Percentiles rank a stretch among this genome's conserved stretches.
phyloP scores from a whole-genome alignment of 2,888 invertebrate genomes.

The Xestia ashworthii region DNA sequence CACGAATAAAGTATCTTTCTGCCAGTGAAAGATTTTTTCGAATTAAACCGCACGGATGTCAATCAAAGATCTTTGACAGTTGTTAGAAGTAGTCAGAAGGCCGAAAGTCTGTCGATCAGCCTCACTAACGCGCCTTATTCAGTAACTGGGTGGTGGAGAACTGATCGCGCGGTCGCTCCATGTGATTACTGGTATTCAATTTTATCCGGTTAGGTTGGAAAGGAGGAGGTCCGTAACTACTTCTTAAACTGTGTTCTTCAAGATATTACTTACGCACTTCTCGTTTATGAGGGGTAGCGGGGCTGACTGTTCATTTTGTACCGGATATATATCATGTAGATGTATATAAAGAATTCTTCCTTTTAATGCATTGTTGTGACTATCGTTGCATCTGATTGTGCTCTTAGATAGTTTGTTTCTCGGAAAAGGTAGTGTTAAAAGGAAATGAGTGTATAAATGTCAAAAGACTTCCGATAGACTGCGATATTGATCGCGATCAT shows the following conservation, averaged over 20 bases:
- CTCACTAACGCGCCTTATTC: not conserved
- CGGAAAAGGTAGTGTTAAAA: slow-evolving; percentile 20
- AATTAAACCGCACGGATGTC: not conserved
- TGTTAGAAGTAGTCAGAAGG: not conserved
- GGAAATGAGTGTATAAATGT: slow-evolving; percentile 10
- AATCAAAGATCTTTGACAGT: not conserved
- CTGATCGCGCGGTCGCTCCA: not conserved
- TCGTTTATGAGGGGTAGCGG: not conserved
- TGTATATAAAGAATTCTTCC: no score
- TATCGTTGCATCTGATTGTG: not conserved
- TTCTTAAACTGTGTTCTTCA: not conserved
- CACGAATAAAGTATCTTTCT: no score
- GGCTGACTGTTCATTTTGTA: not conserved
- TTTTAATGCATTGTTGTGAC: not conserved
- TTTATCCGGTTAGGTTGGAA: not conserved
- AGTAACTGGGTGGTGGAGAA: not conserved
- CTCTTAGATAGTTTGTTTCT: not conserved
- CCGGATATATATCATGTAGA: no score
- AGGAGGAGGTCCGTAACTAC: not conserved
- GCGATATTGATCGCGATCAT: slow-evolving; percentile 37
- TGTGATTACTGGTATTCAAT: not conserved
- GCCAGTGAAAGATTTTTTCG: no score
- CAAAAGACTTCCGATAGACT: slow-evolving; percentile 24
- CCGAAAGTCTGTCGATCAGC: not conserved
- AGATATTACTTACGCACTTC: not conserved